Evolutionary conservation across 2,888 invertebrate species (phyloP).

Genomic region (Biston betularia): DNA sequence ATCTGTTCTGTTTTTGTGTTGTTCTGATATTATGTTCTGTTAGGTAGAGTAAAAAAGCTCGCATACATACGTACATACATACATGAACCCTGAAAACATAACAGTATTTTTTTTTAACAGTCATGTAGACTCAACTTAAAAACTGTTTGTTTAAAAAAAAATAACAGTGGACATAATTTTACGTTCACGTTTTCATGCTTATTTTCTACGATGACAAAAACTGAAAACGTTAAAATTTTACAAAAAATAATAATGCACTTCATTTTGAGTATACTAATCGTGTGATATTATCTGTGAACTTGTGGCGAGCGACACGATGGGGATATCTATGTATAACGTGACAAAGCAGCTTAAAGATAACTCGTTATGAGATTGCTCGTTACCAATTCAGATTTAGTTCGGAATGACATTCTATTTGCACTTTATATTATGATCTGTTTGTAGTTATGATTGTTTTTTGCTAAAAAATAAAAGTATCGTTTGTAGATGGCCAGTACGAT

Average conservation of each 20-base stretch:
- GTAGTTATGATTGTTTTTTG: slow-evolving; percentile 6
- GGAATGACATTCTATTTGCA: slow-evolving; percentile 47
- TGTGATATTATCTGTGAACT: slow-evolving; percentile 19
- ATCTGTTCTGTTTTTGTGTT: no score
- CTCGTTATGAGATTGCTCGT: slow-evolving; percentile 66
- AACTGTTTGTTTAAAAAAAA: no score
- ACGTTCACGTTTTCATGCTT: no score
- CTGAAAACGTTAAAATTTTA: no score
- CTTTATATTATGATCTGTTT: slow-evolving; percentile 17
- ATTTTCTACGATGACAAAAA: no score
- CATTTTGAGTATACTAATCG: slow-evolving; percentile 10
- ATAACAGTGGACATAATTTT: no score
- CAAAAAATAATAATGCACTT: neutral
- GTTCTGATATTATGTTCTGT: no score
- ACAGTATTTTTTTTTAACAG: no score
- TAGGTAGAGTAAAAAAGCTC: no score
- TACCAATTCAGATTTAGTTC: slow-evolving; percentile 45
- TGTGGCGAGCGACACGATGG: slow-evolving; percentile 59
- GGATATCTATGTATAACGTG: slow-evolving; percentile 50
- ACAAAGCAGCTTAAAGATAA: slow-evolving; percentile 81
- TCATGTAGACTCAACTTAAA: no score
- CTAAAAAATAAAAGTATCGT: neutral
- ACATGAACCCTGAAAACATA: no score
- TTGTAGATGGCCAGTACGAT: neutral
- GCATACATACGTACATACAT: no score